phyloP scores from a whole-genome alignment of 2,888 invertebrate species.

The Cheiracanthium punctorium region DNA sequence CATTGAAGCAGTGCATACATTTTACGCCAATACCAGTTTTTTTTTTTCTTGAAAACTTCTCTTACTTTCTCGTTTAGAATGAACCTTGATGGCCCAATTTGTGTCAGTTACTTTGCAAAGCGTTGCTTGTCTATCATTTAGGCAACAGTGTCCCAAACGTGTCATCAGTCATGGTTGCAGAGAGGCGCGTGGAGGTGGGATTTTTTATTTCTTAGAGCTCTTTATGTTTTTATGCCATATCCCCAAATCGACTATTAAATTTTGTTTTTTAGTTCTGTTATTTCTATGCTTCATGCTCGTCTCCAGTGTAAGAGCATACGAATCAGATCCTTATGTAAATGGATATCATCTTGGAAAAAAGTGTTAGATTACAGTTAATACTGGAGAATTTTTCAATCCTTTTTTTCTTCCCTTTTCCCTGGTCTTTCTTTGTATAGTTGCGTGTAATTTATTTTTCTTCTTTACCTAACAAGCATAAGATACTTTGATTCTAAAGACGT shows the following conservation, averaged over 20 bases:
- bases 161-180: conserved; percentile 64
- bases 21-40: conserved; percentile 50
- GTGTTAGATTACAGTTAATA: not conserved
- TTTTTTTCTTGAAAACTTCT: not conserved
- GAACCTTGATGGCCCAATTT: conserved; percentile 67
- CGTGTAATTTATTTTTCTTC: not conserved
- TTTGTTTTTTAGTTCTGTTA: conserved; percentile 21
- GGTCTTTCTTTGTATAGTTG: not conserved
- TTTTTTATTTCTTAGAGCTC: not conserved
- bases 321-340: conserved; percentile 43
- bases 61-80: conserved; percentile 56
- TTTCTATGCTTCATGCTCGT: conserved; percentile 8
- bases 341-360: conserved; percentile 16
- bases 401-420: not conserved
- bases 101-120: conserved; percentile 59
- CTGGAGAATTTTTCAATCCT: not conserved
- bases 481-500: no score
- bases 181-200: conserved; percentile 52
- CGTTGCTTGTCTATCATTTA: conserved; percentile 62
- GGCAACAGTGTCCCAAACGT: conserved; percentile 61
- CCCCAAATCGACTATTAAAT: conserved; percentile 51
- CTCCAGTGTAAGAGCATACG: conserved; percentile 48
- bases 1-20: conserved; percentile 38
- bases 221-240: not conserved
- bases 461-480: not conserved